Percentiles rank a stretch among this genome's conserved stretches.
phyloP scores from a whole-genome alignment of 1,140 invertebrate species.

The Zaprionus capensis region DNA sequence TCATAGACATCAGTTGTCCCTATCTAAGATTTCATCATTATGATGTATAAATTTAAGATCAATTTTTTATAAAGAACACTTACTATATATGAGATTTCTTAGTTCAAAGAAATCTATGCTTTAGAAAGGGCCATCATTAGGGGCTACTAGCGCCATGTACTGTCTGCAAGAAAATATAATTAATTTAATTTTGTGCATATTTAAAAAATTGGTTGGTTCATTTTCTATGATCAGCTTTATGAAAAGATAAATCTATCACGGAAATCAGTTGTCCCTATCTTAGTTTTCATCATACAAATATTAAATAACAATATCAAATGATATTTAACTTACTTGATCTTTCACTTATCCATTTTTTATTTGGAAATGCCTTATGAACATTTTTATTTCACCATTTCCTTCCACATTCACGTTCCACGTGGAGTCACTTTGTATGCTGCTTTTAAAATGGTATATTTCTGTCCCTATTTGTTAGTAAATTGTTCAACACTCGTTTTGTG shows the following conservation, averaged over 20 bases:
- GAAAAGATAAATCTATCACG: slow-evolving; percentile 39
- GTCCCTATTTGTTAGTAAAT: not conserved
- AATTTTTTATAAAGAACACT: not conserved
- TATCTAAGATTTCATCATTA: slow-evolving; percentile 54
- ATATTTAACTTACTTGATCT: not conserved
- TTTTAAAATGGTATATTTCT: slow-evolving; percentile 3
- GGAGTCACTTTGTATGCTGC: not conserved
- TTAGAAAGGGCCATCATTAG: not conserved
- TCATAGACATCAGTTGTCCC: slow-evolving; percentile 56
- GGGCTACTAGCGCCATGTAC: not conserved
- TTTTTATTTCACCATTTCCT: not conserved
- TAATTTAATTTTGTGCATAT: not conserved
- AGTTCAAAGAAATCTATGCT: not conserved
- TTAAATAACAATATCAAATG: not conserved
- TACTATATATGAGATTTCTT: not conserved
- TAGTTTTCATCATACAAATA: slow-evolving; percentile 44
- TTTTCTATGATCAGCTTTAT: not conserved
- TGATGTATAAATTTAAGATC: not conserved
- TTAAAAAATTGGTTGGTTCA: not conserved
- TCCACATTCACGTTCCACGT: not conserved
- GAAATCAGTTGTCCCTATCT: slow-evolving; percentile 56
- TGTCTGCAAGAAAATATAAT: not conserved
- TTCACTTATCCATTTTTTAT: not conserved
- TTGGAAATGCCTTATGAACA: not conserved
- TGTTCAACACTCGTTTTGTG: not conserved